These are phyloP conservation scores for Ectropis grisescens DNA, from an alignment of 1,140 invertebrate species.

Conservation along the genomic window DNA sequence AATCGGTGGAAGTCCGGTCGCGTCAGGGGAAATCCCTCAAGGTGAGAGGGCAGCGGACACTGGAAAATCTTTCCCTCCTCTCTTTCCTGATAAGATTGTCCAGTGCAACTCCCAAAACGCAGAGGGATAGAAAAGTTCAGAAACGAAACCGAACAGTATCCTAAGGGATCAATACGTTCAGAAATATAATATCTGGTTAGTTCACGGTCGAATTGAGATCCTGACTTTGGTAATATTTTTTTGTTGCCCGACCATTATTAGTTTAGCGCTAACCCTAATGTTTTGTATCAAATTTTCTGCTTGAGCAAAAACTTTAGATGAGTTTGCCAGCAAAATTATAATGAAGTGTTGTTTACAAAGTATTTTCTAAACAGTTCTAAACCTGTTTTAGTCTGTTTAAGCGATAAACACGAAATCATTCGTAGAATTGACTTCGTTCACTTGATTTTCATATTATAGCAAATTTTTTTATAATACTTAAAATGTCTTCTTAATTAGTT, in stretches of 20 bases:
- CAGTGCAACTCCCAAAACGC: constrained; percentile 63
- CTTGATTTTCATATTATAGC: no score
- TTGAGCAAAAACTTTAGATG: no score
- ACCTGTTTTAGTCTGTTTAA: no score
- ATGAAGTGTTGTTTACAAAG: no score
- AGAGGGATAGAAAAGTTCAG: constrained; percentile 64
- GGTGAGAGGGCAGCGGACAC: constrained; percentile 55
- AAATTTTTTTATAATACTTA: no score
- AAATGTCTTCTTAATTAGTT: no score
- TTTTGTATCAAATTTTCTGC: no score
- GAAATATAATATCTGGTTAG: constrained; percentile 61
- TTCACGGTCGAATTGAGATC: constrained; percentile 31
- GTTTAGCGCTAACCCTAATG: constrained; percentile 14
- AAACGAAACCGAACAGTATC: constrained; percentile 59
- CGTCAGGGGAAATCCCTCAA: constrained; percentile 54
- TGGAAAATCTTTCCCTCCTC: constrained; percentile 55
- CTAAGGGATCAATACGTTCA: constrained; percentile 59
- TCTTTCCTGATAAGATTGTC: constrained; percentile 63
- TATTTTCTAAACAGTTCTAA: no score
- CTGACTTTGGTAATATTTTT: constrained; percentile 27
- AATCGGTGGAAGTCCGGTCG: constrained; percentile 31
- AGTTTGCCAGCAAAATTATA: no score
- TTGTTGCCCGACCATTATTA: constrained; percentile 31
- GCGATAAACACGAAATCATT: no score
- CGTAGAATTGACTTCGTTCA: no score